A percentile compares a stretch with the other conserved stretches of the same genome.
Conservation (phyloP, 2,797 vertebrate genomes). For the Thaleichthys pacificus region DNA sequence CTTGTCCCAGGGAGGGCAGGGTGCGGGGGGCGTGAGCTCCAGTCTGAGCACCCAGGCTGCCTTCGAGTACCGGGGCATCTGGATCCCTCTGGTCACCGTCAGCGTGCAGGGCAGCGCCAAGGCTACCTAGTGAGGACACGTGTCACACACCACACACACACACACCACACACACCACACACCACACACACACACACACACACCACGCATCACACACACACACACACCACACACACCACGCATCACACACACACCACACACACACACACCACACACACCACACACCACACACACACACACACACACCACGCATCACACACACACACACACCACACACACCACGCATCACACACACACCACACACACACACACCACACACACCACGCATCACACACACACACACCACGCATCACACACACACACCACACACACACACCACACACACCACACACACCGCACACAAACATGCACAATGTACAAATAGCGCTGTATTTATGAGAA, state of each 20-base stretch:
- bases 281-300: not conserved
- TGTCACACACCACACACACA: not conserved
- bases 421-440: not conserved
- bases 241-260: not conserved
- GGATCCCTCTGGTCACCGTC: conserved; percentile 94
- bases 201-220: not conserved
- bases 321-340: too few relatives aligned
- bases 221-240: not conserved
- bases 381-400: too few relatives aligned
- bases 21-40: conserved; percentile 78
- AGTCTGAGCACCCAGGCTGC: conserved; percentile 88
- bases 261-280: not conserved
- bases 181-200: conserved; percentile 1
- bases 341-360: too few relatives aligned
- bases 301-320: too few relatives aligned
- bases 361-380: too few relatives aligned
- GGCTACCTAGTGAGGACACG: conserved; percentile 91
- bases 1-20: conserved; percentile 78
- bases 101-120: conserved; percentile 96
- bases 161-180: too few relatives aligned
- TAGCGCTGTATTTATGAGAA: not conserved
- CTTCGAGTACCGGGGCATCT: conserved; percentile 96
- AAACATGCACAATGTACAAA: not conserved
- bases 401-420: not conserved
- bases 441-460: not conserved